Conservation (phyloP, 1,140 invertebrate species). For the Onthophagus taurus region DNA sequence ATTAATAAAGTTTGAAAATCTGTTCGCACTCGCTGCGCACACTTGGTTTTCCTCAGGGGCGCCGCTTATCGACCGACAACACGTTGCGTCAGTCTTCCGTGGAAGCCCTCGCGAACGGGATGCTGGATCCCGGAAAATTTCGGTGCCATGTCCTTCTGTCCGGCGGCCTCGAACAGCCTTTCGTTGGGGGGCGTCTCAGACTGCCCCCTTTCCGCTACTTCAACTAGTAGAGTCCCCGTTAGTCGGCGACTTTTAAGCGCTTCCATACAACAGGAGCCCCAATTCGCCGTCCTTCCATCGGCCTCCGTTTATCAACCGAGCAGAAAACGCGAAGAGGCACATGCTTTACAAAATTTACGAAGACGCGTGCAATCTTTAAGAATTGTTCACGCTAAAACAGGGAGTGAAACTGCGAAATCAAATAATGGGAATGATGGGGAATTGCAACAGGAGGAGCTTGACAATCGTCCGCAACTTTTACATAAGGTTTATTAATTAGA, state of each 20-base stretch:
- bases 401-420: constrained; percentile 10
- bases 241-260: constrained; percentile 28
- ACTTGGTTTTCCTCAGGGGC: too few species aligned
- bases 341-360: constrained; percentile 35
- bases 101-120: constrained; percentile 12
- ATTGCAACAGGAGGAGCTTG: constrained; percentile 25
- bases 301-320: constrained; percentile 33
- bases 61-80: constrained; percentile 10
- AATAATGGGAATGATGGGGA: constrained; percentile 5
- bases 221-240: constrained; percentile 27
- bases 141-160: background rate
- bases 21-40: too few species aligned
- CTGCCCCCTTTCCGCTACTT: constrained; percentile 30
- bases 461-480: constrained; percentile 35
- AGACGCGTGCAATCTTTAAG: constrained; percentile 32
- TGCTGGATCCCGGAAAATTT: too few species aligned
- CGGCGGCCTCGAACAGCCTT: constrained; percentile 31
- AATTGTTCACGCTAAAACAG: constrained; percentile 27
- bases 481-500: constrained; percentile 31
- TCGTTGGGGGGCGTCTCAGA: constrained; percentile 34
- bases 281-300: constrained; percentile 30
- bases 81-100: constrained; percentile 15
- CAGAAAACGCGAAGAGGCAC: constrained; percentile 35
- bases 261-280: constrained; percentile 25
- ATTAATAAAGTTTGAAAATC: too few species aligned